Base-by-base conservation (phyloP, 2,113 vertebrate genomes). In the Astatoreochromis straeleni region DNA sequence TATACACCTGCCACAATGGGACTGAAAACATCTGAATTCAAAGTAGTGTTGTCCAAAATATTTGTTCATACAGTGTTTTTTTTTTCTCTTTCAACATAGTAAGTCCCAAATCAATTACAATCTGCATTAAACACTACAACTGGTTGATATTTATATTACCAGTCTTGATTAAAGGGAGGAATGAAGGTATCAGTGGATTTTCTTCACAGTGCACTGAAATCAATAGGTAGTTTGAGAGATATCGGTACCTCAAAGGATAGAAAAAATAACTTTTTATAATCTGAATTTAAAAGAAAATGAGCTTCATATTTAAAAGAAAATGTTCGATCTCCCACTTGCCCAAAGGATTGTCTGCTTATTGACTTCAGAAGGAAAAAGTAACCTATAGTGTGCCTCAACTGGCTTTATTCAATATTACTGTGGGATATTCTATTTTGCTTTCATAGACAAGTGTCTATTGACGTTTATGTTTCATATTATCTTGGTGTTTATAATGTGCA, bases 401-500 rank as follows among this genome's bases (percentile, higher is more conserved):
- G 81, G n/a, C 81, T 85, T 78, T 68, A 65, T 89, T 89, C 84
- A 21, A 86, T 88, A 91, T 90, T 9, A 73, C 70, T 92, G 75
- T 63, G 57, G 26, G 45, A 11, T 12, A 45, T 81, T 57, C 17
- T 81, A 31, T 75, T 84, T 84, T 84, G 21, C 84, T 91, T 89
- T 91, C 87, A 82, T 68, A 91, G 87, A 92, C 55, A 87, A 80
- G 58, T 81, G 53, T 47, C 81, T 90, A 91, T 90, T 91, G 91
- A 94, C 8, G 57, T 82, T 92, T 85, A 84, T 79, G 81, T 91
- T 91, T 89, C 14, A 88, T 83, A 91, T 94, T 86, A 89, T 90
- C 58, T 79, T 93, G 86, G 92, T 93, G 82, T 86, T 90, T 87
- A 91, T 87, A 65, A 92, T 94, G 91, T 85, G 88, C 84, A 89